Conservation (phyloP, 2,113 vertebrate species). For the Rhabdomys dilectus region DNA sequence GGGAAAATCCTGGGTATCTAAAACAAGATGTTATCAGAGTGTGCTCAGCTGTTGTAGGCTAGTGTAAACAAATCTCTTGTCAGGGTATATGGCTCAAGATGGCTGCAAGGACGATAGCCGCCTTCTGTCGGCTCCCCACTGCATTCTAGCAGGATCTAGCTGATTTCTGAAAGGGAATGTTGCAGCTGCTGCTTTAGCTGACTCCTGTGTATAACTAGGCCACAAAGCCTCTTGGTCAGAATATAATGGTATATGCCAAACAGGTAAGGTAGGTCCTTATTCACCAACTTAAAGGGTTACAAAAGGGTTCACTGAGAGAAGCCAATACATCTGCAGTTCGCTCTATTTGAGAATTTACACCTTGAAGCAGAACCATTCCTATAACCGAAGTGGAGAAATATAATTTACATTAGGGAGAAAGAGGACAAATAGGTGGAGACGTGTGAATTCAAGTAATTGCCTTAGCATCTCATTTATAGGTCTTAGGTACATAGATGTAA, state of each 20-base stretch:
- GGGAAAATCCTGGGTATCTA: too few species aligned
- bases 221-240: neutral
- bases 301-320: constrained; percentile 13
- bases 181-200: neutral
- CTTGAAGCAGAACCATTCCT: constrained; percentile 25
- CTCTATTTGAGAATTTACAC: constrained; percentile 61
- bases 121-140: too few species aligned
- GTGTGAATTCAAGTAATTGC: constrained; percentile 54
- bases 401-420: constrained; percentile 51
- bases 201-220: neutral
- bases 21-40: too few species aligned
- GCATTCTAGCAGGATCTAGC: constrained; percentile 10
- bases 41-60: too few species aligned
- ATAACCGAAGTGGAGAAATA: constrained; percentile 47
- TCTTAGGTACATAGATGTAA: constrained; percentile 1
- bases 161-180: neutral
- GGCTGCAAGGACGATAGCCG: too few species aligned
- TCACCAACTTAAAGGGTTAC: neutral
- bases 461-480: constrained; percentile 45
- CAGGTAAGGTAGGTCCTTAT: neutral
- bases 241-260: neutral
- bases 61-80: too few species aligned
- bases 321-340: neutral
- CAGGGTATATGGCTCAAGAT: too few species aligned
- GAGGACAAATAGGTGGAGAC: constrained; percentile 15